A percentile compares a stretch with the other conserved stretches of the same genome.
These are phyloP conservation scores for Guaruba guarouba DNA, from an alignment of 2,113 vertebrate species.

Conservation along the genomic window DNA sequence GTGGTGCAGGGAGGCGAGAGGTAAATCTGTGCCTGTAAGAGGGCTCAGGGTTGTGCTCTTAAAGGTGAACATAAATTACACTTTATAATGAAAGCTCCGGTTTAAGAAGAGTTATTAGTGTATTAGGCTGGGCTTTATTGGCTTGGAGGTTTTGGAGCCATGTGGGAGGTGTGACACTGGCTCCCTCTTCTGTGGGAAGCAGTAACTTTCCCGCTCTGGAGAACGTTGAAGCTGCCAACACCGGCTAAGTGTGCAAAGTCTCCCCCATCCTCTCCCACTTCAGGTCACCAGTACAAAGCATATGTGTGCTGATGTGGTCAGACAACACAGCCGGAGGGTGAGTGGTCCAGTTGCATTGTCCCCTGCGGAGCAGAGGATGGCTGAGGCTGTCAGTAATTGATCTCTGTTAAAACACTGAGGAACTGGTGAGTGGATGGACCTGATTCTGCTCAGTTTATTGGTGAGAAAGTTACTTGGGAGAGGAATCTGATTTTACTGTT, in stretches of 20 bases:
- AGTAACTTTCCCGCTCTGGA: background rate
- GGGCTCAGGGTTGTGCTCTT: background rate
- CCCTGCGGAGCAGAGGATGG: accelerated
- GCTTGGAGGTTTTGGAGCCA: background rate
- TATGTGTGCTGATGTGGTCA: accelerated
- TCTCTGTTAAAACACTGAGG: background rate
- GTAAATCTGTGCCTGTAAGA: background rate
- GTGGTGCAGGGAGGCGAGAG: background rate
- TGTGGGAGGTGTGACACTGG: slow-evolving; percentile 53
- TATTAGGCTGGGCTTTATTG: slow-evolving; percentile 20
- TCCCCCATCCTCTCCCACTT: background rate
- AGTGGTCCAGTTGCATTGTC: background rate
- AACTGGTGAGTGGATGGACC: accelerated
- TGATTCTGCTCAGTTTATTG: accelerated
- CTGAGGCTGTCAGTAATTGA: accelerated
- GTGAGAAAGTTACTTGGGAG: background rate
- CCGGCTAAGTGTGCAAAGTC: background rate
- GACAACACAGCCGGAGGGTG: accelerated
- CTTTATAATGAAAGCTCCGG: slow-evolving; percentile 42
- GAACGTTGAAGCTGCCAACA: background rate
- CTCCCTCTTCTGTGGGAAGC: slow-evolving; percentile 71
- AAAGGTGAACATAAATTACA: slow-evolving; percentile 27
- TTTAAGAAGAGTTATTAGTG: slow-evolving; percentile 46
- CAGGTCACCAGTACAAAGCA: background rate
- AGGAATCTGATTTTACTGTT: background rate